Percentiles rank a stretch among this genome's conserved stretches.
phyloP scores from a whole-genome alignment of 2,888 invertebrate species.

The Tiliacea citrago region DNA sequence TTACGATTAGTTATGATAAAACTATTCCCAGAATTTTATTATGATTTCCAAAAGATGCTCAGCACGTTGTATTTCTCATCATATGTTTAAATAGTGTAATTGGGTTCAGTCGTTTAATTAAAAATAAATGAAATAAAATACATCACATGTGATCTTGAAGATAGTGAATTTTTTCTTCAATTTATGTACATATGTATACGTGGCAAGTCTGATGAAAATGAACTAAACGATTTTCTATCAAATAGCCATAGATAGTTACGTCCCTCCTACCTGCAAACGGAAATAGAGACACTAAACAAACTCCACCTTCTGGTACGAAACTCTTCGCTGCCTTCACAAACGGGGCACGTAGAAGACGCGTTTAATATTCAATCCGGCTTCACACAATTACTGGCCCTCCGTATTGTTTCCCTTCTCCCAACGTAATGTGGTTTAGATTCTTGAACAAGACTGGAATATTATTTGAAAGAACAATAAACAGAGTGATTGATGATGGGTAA shows the following conservation, averaged over 20 bases:
- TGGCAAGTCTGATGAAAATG: not conserved
- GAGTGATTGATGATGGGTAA: constrained; percentile 56
- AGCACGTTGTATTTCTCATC: not conserved
- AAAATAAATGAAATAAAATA: not conserved
- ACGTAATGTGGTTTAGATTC: constrained; percentile 61
- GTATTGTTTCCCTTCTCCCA: constrained; percentile 56
- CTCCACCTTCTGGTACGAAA: constrained; percentile 34
- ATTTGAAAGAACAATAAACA: constrained; percentile 49
- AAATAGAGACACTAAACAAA: not conserved
- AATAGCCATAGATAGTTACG: not conserved
- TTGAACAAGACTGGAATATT: constrained; percentile 56
- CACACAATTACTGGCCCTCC: constrained; percentile 62
- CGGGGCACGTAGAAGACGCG: constrained; percentile 54
- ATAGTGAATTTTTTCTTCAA: not conserved
- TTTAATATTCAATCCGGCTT: constrained; percentile 67
- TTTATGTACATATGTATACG: not conserved
- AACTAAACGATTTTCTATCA: not conserved
- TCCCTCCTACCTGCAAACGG: not conserved
- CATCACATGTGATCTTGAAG: not conserved
- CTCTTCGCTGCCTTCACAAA: constrained; percentile 10
- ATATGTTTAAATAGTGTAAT: not conserved
- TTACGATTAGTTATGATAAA: not conserved
- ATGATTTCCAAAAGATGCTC: not conserved
- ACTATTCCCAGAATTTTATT: not conserved
- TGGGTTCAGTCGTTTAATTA: not conserved